Percentiles rank a stretch among this genome's conserved stretches.
phyloP scores from a whole-genome alignment of 2,113 vertebrate genomes.

The Pogonocichla stellata region DNA sequence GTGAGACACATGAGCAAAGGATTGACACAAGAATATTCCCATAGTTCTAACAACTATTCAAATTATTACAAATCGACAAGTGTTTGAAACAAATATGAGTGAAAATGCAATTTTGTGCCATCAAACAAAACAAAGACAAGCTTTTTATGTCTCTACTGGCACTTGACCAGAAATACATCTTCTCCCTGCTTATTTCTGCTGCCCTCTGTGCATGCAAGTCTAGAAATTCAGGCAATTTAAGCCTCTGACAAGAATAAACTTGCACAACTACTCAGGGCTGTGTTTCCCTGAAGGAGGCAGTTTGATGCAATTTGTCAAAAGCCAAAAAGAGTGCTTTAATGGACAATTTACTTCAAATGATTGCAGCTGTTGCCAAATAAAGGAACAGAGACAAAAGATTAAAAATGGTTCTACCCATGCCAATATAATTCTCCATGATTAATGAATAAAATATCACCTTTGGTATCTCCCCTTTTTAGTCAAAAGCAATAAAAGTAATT shows the following conservation, averaged over 20 bases:
- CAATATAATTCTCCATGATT: conserved; percentile 63
- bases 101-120: conserved; percentile 22
- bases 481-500: conserved; percentile 25
- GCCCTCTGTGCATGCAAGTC: not conserved
- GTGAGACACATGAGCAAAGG: accelerated
- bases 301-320: conserved; percentile 70
- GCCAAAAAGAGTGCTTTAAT: conserved; percentile 60
- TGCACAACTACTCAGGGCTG: conserved; percentile 3
- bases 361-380: conserved; percentile 58
- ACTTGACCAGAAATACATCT: not conserved
- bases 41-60: not conserved
- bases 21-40: not conserved
- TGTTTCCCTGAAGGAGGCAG: conserved; percentile 45
- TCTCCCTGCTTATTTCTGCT: not conserved
- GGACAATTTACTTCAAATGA: conserved; percentile 70
- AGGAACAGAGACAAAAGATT: conserved; percentile 26
- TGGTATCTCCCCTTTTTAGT: not conserved
- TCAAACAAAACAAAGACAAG: not conserved
- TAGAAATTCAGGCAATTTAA: conserved; percentile 17
- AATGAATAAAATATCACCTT: conserved; percentile 31
- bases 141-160: not conserved
- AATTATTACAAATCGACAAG: not conserved
- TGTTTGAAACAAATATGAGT: not conserved
- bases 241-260: conserved; percentile 54
- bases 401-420: conserved; percentile 50